Percentiles rank a stretch among this genome's conserved stretches.
These are phyloP conservation scores for Ophioninae sp. DNA, from an alignment of 2,888 invertebrate species.

Conservation along the genomic window DNA sequence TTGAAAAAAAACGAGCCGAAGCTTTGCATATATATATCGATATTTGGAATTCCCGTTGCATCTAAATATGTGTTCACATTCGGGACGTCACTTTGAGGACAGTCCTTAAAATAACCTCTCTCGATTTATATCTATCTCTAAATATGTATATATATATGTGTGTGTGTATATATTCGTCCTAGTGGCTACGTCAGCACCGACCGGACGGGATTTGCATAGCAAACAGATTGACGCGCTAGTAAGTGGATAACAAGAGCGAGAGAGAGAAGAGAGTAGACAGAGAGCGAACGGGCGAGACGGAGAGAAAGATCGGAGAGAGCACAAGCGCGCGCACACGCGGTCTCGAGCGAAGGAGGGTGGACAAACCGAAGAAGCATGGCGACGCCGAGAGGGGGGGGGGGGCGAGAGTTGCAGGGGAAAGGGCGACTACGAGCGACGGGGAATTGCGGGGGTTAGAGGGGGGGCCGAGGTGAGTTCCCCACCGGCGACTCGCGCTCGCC, in stretches of 20 bases:
- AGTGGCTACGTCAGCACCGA: constrained; percentile 76
- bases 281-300: constrained; percentile 34
- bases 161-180: constrained; percentile 47
- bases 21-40: no score
- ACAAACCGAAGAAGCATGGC: not conserved
- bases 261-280: constrained; percentile 69
- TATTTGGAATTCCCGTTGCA: no score
- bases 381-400: constrained; percentile 19
- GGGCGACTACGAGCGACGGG: constrained; percentile 2
- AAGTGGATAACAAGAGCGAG: constrained; percentile 77
- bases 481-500: constrained; percentile 28
- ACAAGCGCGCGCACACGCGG: constrained; percentile 32
- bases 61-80: no score
- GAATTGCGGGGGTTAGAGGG: constrained; percentile 22
- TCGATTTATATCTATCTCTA: not conserved
- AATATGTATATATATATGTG: not conserved
- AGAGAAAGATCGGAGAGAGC: constrained; percentile 26
- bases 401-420: not conserved
- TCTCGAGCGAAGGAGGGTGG: constrained; percentile 25
- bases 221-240: constrained; percentile 79
- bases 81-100: no score
- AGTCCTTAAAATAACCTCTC: no score
- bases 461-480: constrained; percentile 46
- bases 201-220: constrained; percentile 79
- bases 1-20: no score